Evolutionary conservation across 1,140 invertebrate species (phyloP).

Genomic region (Papilio polyxenes): DNA sequence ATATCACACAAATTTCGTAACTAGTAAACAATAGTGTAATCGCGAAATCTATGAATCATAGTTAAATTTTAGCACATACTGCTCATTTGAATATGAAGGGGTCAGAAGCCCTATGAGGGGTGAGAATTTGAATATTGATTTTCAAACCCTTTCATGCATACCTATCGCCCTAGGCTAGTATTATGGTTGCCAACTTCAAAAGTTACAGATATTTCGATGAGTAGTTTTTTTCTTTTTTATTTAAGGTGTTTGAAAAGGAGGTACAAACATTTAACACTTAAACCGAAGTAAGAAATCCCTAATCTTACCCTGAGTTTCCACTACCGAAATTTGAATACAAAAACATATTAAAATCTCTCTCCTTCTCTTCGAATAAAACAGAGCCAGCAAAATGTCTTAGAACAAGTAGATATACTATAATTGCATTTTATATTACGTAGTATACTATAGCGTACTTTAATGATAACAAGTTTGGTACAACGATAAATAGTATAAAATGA

Average conservation of each 20-base stretch:
- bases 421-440: background rate
- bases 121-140: constrained; percentile 50
- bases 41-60: constrained; percentile 33
- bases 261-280: no score
- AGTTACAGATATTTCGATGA: background rate
- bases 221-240: background rate
- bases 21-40: background rate
- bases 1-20: background rate
- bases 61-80: constrained; percentile 34
- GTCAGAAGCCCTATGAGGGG: constrained; percentile 41
- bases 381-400: background rate
- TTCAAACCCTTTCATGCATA: constrained; percentile 46
- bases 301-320: background rate
- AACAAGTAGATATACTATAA: background rate
- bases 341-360: background rate
- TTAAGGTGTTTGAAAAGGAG: no score
- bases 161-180: constrained; percentile 35
- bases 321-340: background rate
- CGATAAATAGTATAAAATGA: background rate
- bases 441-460: background rate
- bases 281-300: no score
- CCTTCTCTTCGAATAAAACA: background rate
- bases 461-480: background rate
- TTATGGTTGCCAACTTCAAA: constrained; percentile 26
- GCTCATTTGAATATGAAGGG: constrained; percentile 36